Evolutionary conservation across 1,140 invertebrate genomes (phyloP).

Genomic region (Calosoma granatense): DNA sequence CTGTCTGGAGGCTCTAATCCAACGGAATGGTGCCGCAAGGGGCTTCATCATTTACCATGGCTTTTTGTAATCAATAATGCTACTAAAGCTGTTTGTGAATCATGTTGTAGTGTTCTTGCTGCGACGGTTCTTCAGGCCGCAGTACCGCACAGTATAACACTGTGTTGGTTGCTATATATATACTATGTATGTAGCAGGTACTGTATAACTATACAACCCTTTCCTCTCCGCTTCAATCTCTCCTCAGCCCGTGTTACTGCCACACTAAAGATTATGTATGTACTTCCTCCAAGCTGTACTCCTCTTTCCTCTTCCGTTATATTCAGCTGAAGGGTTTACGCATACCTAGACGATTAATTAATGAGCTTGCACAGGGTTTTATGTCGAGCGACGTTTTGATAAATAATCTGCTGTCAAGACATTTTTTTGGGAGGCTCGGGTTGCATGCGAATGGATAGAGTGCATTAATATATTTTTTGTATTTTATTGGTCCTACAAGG

Average conservation of each 20-base stretch:
- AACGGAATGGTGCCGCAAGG: conserved; percentile 1
- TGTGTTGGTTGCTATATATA: too few species aligned
- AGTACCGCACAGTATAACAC: too few species aligned
- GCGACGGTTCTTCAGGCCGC: background rate
- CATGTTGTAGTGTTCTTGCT: background rate
- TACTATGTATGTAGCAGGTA: too few species aligned
- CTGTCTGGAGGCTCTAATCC: background rate
- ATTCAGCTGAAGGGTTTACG: background rate
- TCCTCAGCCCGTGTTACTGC: too few species aligned
- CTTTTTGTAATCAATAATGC: conserved; percentile 7
- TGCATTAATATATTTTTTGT: too few species aligned
- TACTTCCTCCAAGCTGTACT: too few species aligned
- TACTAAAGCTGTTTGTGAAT: conserved; percentile 9
- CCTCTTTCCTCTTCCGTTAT: background rate
- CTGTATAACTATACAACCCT: too few species aligned
- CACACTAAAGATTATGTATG: too few species aligned
- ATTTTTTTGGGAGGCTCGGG: background rate
- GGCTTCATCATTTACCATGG: conserved; percentile 7
- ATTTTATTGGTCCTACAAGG: too few species aligned
- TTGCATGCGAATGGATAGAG: too few species aligned
- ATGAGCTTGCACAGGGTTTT: background rate
- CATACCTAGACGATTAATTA: conserved; percentile 4
- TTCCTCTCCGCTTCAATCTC: background rate
- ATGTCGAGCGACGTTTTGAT: conserved; percentile 4
- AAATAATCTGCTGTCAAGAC: conserved; percentile 5